Evolutionary conservation across 2,797 vertebrate species (phyloP), one percentile per base, ranked within the genome.

Genomic region (Gymnodraco acuticeps): DNA sequence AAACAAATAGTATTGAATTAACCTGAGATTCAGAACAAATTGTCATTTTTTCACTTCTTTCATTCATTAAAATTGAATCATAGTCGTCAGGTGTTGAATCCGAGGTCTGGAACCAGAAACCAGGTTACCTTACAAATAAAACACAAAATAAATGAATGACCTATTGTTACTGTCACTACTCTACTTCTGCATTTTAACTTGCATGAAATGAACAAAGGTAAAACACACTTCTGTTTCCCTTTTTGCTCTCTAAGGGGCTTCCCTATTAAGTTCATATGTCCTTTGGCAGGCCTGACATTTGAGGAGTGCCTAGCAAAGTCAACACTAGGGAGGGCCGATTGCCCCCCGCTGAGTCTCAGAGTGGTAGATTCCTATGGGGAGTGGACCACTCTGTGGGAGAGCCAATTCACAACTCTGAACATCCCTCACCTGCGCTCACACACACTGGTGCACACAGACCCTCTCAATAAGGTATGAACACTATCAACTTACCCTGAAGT

Each of bases 391-490:
- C 79, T 95, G 73, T 96, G 95, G 95, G 87, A 93, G 77, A 94
- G 94, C 38, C 95, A 96, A 91, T 95, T 96, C 81, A 78, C 83
- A 4, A 91, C 94, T n/a, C 88, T 96, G 47, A 93, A 92, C 77
- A 96, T 96, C 87, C 90, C 94, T 74, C 95, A 96, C 27, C 93
- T 96, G 23, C 94, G 95, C 75, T 96, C 95, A 62, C 95, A 96
- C 83, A 87, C 89, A 7, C 82, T 95, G 73, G 95, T 96, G 51
- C 95, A 96, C 92, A 95, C 95, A 0, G 93, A 96, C 59, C 93
- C 95, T 23, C 66, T 91, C 14, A 92, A 94, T 74, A 94, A 96
- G 94, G 95, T 96, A 75, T 0, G 72, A 78, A 42, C 3, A 55
- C 17, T 63, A 33, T 64, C 15, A 60, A 10, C 42, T 27, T 52